A percentile compares a stretch with the other conserved stretches of the same genome.
These are phyloP conservation scores for Mesocentrotus franciscanus DNA, from an alignment of 53 echinoderm and acorn worm genomes.

Conservation along the genomic window DNA sequence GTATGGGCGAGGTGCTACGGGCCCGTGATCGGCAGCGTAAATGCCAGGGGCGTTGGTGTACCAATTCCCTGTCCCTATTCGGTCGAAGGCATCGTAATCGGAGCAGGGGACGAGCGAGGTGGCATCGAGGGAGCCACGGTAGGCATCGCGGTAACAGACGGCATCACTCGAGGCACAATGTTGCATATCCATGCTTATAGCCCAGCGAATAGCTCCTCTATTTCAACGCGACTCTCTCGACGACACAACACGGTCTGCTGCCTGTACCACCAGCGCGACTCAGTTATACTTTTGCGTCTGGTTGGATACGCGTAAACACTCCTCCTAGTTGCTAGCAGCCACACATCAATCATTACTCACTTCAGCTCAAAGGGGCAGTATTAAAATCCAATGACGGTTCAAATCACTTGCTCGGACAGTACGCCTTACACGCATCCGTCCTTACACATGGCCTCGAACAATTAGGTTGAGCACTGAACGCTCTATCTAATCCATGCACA, in stretches of 20 bases:
- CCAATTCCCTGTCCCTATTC: constrained; percentile 56
- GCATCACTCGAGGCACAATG: constrained; percentile 55
- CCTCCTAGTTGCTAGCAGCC: constrained; percentile 88
- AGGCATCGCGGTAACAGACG: constrained; percentile 60
- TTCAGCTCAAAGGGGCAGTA: constrained; percentile 88
- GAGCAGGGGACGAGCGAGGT: constrained; percentile 63
- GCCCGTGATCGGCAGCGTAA: constrained; percentile 53
- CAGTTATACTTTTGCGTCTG: constrained; percentile 75
- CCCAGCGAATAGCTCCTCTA: constrained; percentile 2
- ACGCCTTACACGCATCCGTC: constrained; percentile 60
- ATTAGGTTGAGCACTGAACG: constrained; percentile 23
- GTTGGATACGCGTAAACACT: constrained; percentile 98
- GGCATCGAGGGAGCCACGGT: constrained; percentile 61
- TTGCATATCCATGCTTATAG: constrained; percentile 67
- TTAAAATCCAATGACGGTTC: constrained; percentile 99
- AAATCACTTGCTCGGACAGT: constrained; percentile 92
- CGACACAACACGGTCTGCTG: constrained; percentile 62
- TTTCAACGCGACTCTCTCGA: constrained; percentile 57
- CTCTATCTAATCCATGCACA: background rate
- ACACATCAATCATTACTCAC: constrained; percentile 99
- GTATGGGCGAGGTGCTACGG: constrained; percentile 53
- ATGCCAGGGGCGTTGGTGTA: constrained; percentile 62
- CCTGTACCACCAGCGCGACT: constrained; percentile 60
- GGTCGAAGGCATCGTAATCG: constrained; percentile 64
- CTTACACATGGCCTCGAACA: constrained; percentile 41